Percentiles rank a stretch among this genome's conserved stretches.
These are phyloP conservation scores for Pocillopora meandrina DNA, from an alignment of 92 coral and sea anemone species.

Conservation along the genomic window DNA sequence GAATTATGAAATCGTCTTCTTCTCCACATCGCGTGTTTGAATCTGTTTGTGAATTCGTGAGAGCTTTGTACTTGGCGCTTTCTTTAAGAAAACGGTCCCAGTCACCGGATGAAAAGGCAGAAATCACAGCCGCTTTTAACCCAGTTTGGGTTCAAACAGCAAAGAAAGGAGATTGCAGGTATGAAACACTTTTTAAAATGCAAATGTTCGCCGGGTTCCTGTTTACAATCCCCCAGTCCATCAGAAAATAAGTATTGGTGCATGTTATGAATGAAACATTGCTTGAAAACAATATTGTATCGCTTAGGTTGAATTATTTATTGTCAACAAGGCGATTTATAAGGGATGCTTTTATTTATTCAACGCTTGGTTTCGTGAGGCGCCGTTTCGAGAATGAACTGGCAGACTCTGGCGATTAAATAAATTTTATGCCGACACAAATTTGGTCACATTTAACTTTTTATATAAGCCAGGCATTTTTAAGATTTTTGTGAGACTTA, in stretches of 20 bases:
- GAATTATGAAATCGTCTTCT: constrained; percentile 19
- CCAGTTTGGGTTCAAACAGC: constrained; percentile 29
- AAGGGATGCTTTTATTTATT: too few species aligned
- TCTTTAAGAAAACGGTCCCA: constrained; percentile 22
- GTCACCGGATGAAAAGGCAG: constrained; percentile 28
- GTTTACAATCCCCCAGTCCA: constrained; percentile 11
- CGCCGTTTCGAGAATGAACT: too few species aligned
- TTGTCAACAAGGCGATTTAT: too few species aligned
- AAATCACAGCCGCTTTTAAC: constrained; percentile 21
- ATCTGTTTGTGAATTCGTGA: constrained; percentile 18
- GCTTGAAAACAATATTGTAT: too few species aligned
- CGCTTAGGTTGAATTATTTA: too few species aligned
- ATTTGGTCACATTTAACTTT: too few species aligned
- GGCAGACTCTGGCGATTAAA: too few species aligned
- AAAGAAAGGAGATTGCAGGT: constrained; percentile 30
- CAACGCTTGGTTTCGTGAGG: too few species aligned
- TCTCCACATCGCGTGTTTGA: constrained; percentile 1
- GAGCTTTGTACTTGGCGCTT: constrained; percentile 25
- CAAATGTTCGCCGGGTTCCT: constrained; percentile 4
- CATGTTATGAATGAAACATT: not conserved
- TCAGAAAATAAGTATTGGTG: constrained; percentile 9
- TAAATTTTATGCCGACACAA: too few species aligned
- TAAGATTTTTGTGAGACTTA: too few species aligned
- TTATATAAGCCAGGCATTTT: too few species aligned
- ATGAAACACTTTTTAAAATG: constrained; percentile 16